These are phyloP conservation scores for Eulacestoma nigropectus DNA, from an alignment of 2,113 vertebrate genomes.

Conservation along the genomic window DNA sequence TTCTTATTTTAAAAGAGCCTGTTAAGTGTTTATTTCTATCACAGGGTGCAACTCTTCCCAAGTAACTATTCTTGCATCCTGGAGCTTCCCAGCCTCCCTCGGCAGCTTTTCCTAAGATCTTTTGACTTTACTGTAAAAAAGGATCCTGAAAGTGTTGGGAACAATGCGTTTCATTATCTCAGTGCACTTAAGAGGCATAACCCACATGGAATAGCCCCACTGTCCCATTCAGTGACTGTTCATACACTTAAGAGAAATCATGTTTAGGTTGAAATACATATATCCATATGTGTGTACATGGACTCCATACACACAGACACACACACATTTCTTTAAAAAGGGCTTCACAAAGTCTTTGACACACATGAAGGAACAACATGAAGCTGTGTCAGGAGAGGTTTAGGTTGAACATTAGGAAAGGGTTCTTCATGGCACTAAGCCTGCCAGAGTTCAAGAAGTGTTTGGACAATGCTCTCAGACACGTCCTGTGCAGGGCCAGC, in stretches of 20 bases:
- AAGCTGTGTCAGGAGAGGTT: not conserved
- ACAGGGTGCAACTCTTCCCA: not conserved
- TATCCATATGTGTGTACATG: not conserved
- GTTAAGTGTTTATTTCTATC: not conserved
- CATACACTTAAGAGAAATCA: not conserved
- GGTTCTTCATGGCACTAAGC: not conserved
- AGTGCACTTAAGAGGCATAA: not conserved
- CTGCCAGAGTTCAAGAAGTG: not conserved
- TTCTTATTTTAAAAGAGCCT: not conserved
- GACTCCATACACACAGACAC: not conserved
- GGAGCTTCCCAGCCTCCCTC: not conserved
- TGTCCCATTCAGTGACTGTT: not conserved
- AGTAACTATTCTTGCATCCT: not conserved
- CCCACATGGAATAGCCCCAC: accelerated
- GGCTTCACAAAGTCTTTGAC: not conserved
- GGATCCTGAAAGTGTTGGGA: not conserved
- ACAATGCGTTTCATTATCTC: not conserved
- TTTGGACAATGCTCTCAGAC: not conserved
- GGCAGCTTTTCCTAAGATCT: not conserved
- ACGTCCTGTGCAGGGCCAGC: not conserved
- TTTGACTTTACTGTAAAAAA: not conserved
- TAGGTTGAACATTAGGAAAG: not conserved
- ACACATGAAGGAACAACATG: not conserved
- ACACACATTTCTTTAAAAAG: not conserved
- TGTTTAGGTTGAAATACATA: not conserved